Evolutionary conservation across 2,797 vertebrate genomes (phyloP).

Genomic region (Anguilla megastoma): DNA sequence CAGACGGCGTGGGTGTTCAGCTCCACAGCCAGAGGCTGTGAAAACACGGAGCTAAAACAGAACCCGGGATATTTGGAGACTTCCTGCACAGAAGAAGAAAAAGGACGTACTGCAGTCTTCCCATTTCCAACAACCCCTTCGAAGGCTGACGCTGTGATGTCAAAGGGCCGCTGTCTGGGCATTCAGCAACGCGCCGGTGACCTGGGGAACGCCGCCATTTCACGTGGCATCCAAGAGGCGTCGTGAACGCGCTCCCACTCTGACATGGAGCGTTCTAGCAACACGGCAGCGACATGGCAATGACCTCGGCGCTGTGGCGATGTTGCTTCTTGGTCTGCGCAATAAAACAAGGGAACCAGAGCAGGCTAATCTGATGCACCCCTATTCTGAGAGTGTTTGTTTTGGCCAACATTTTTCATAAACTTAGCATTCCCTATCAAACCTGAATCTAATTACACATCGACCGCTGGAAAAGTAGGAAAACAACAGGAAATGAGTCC

Average conservation of each 20-base stretch:
- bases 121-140: neutral
- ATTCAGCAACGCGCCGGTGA: neutral
- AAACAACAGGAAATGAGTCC: conserved; percentile 79
- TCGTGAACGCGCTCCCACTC: neutral
- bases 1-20: conserved; percentile 30
- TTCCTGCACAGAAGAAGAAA: conserved; percentile 19
- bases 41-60: conserved; percentile 16
- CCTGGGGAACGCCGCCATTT: neutral
- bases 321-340: neutral
- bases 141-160: neutral
- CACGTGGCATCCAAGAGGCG: neutral
- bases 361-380: neutral
- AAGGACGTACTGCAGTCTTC: neutral
- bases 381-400: conserved; percentile 58
- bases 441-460: conserved; percentile 72
- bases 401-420: conserved; percentile 61
- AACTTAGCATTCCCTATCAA: conserved; percentile 64
- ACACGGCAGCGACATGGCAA: neutral
- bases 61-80: conserved; percentile 10
- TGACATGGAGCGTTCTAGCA: neutral
- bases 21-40: neutral
- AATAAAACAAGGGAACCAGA: neutral
- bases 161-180: neutral
- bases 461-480: conserved; percentile 71
- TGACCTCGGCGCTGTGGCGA: neutral